Evolutionary conservation across 1,140 invertebrate species (phyloP), one percentile per base, ranked within the genome.

Genomic region (Agrilus planipennis): DNA sequence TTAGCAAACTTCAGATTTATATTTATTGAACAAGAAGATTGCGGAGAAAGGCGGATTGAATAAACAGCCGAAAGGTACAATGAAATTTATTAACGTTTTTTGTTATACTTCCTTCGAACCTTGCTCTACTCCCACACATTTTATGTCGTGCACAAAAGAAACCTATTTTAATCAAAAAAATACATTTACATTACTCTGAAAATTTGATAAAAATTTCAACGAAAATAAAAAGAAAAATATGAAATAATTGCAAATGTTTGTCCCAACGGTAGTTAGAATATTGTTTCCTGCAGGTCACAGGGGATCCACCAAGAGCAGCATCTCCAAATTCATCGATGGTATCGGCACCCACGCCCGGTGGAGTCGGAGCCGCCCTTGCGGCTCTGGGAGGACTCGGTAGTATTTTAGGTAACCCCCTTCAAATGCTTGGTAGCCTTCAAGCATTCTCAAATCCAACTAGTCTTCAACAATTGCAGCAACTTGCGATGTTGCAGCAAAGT

Each of bases 401-500:
- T 11, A 46, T 84, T 4, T 75, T 80, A 15, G 73, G 77, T 23
- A 71, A 69, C 17, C 63, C 79, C 6, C 70, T 79, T 34, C 77
- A 79, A 41, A 75, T 79, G 42, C 68, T 75, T 18, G 72, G 76
- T 29, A 69, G 65, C 25, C 50, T 79, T 4, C 72, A 75, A 39
- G 77, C 77, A 28, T 60, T 63, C 39, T 59, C 60, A 34, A 60
- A 56, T 35, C 56, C 56, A 14, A 53, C 53, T 25, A 51, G 46
- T 34, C 44, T 60, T 14, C 46, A 44, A 18, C 60, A 62, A 39
- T 58, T 84, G 20, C 82, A 85, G 51, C 81, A 84, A 49, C 71
- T 84, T 34, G 73, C 82, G 2, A 72, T 85, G 61, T 71, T 84
- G 49, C 79, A 77, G 46, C 69, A 73, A 41, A 64, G 34, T 45